Conservation (phyloP, 92 coral and sea anemone species). For the Epizoanthus illoricatus region DNA sequence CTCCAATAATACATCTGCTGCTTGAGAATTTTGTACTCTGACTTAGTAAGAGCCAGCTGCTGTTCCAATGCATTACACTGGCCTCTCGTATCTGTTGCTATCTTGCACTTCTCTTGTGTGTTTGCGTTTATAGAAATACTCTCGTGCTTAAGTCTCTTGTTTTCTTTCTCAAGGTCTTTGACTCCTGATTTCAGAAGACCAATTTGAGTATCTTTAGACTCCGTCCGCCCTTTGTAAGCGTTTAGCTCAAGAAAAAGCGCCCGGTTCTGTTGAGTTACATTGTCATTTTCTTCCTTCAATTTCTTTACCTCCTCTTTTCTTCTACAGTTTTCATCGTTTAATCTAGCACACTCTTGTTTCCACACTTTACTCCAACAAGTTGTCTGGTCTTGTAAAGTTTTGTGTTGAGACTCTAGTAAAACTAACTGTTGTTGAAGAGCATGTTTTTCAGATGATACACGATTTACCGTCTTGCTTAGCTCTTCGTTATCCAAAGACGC, state of each 20-base stretch:
- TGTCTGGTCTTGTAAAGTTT: background rate
- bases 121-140: constrained; percentile 6
- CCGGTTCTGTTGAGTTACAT: background rate
- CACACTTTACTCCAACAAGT: constrained; percentile 6
- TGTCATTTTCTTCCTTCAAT: background rate
- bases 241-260: constrained; percentile 28
- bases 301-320: constrained; percentile 6
- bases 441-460: constrained; percentile 11
- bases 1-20: constrained; percentile 32
- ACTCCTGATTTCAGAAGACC: constrained; percentile 23
- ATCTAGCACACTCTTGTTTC: constrained; percentile 22
- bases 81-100: constrained; percentile 1
- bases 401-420: constrained; percentile 1
- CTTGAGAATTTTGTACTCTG: constrained; percentile 23
- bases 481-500: constrained; percentile 4
- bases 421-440: constrained; percentile 2
- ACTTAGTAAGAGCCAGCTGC: constrained; percentile 1
- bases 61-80: constrained; percentile 18
- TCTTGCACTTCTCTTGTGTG: constrained; percentile 27
- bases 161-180: constrained; percentile 37
- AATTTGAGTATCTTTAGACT: constrained; percentile 35
- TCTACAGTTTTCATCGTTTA: background rate
- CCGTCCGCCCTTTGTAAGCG: constrained; percentile 28
- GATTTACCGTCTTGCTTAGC: background rate
- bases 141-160: constrained; percentile 27